These are phyloP conservation scores for Tragelaphus imberbis DNA, from an alignment of 2,113 vertebrate genomes.

Conservation along the genomic window DNA sequence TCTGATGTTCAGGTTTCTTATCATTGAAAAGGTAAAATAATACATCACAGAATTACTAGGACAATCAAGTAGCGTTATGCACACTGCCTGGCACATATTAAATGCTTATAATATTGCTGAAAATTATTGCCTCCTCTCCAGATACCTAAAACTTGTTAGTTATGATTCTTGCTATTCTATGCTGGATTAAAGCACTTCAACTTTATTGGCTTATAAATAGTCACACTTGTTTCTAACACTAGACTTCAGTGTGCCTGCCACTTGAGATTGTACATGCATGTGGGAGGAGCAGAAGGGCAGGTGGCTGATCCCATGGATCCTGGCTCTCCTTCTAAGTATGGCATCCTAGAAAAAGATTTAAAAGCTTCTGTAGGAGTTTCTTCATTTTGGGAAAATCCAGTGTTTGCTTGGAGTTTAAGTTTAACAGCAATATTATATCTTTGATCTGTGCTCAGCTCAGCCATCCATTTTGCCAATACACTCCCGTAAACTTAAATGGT, in stretches of 20 bases:
- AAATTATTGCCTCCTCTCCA: neutral
- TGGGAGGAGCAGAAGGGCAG: neutral
- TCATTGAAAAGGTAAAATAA: neutral
- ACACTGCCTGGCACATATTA: neutral
- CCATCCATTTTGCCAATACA: neutral
- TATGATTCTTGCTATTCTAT: neutral
- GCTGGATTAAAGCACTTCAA: neutral
- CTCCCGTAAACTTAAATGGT: neutral
- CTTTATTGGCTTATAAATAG: slow-evolving; percentile 31
- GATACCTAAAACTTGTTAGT: neutral
- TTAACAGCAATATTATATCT: neutral
- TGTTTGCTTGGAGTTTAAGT: neutral
- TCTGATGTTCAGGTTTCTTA: neutral
- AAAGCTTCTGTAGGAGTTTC: neutral
- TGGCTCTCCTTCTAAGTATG: neutral
- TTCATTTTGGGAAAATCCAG: slow-evolving; percentile 26
- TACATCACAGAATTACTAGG: neutral
- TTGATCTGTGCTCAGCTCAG: neutral
- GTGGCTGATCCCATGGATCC: neutral
- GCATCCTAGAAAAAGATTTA: neutral
- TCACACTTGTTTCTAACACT: slow-evolving; percentile 15
- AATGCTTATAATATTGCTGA: neutral
- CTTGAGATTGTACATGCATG: neutral
- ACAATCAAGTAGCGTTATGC: neutral
- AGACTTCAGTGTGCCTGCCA: neutral